Evolutionary conservation across 2,888 invertebrate genomes (phyloP).

Genomic region (Platycnemis pennipes): DNA sequence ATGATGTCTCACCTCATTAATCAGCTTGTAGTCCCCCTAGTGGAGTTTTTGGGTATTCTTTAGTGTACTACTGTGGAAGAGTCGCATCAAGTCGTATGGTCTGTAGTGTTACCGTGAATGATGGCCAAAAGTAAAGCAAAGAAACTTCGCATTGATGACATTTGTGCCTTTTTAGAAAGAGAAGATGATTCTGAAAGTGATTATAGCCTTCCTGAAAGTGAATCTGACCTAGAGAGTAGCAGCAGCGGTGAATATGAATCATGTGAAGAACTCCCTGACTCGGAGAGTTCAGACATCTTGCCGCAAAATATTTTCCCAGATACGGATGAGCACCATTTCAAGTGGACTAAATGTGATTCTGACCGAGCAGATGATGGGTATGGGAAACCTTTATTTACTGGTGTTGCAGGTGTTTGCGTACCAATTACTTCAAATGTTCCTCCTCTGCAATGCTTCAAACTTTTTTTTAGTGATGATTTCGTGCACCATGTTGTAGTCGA

Average conservation of each 20-base stretch:
- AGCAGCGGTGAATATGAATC: neutral
- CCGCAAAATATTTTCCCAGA: neutral
- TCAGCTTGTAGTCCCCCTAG: neutral
- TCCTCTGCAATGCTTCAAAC: neutral
- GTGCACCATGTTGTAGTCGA: neutral
- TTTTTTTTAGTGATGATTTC: neutral
- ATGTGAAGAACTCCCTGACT: neutral
- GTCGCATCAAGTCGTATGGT: neutral
- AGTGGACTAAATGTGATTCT: neutral
- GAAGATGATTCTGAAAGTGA: neutral
- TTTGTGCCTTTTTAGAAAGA: neutral
- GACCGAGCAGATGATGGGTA: neutral
- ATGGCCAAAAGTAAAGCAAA: conserved; percentile 1
- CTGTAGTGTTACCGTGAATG: neutral
- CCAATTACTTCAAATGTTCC: neutral
- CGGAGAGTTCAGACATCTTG: neutral
- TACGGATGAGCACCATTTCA: no score
- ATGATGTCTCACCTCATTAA: neutral
- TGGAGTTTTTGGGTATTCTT: neutral
- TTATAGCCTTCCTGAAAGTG: neutral
- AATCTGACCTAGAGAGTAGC: neutral
- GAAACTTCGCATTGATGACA: neutral
- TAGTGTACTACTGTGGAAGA: no score
- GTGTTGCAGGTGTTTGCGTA: neutral
- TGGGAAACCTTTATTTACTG: neutral